A percentile compares a stretch with the other conserved stretches of the same genome.
Conservation (phyloP, 2,797 vertebrate genomes). For the Channallabes apus region DNA sequence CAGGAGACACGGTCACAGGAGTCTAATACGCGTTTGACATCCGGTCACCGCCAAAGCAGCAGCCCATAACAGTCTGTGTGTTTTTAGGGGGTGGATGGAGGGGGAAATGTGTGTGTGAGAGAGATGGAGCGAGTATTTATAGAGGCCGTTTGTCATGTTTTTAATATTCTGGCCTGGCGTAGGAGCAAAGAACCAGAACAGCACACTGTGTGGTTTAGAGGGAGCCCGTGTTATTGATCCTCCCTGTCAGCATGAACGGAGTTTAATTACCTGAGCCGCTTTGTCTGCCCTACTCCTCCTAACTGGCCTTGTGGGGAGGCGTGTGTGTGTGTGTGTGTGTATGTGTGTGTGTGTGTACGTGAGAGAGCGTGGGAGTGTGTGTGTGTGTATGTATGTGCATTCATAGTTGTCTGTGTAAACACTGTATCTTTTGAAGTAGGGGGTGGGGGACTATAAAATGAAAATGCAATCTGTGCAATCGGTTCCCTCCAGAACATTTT, state of each 20-base stretch:
- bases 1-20: constrained; percentile 31
- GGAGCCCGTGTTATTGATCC: constrained; percentile 58
- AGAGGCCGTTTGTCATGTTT: constrained; percentile 38
- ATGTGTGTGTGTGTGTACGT: neutral
- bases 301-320: constrained; percentile 52
- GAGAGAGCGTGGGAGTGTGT: neutral
- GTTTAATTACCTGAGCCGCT: constrained; percentile 61
- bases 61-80: constrained; percentile 3
- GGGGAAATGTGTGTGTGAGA: neutral
- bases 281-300: constrained; percentile 52
- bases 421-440: constrained; percentile 22
- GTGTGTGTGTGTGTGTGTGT: constrained; percentile 24
- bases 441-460: constrained; percentile 34
- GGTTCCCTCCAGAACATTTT: constrained; percentile 25
- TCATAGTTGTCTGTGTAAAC: constrained; percentile 29
- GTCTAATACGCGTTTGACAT: constrained; percentile 48
- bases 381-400: neutral
- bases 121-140: constrained; percentile 36
- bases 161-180: constrained; percentile 43
- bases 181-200: constrained; percentile 27
- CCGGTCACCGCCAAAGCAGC: constrained; percentile 26
- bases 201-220: constrained; percentile 42
- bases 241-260: constrained; percentile 57
- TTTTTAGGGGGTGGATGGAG: neutral
- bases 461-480: constrained; percentile 35